phyloP scores from a whole-genome alignment of 1,140 invertebrate genomes.

The Ylistrum balloti region DNA sequence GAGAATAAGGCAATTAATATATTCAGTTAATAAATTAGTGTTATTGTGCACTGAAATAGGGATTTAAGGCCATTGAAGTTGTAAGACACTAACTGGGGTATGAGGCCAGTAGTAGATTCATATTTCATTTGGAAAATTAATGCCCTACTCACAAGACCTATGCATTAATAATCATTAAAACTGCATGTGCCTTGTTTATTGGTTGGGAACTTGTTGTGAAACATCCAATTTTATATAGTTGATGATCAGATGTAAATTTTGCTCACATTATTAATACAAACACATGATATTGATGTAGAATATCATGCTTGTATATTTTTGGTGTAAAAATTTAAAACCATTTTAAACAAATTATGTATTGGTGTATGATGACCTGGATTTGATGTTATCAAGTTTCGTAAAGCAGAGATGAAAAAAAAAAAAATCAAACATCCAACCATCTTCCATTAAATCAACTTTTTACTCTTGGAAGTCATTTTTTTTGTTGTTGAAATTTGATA shows the following conservation, averaged over 20 bases:
- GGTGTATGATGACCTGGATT: not conserved
- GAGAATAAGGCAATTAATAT: too few species aligned
- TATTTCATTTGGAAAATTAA: too few species aligned
- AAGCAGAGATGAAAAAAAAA: not conserved
- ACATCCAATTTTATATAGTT: constrained; percentile 7
- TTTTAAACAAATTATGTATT: not conserved
- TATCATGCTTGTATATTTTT: not conserved
- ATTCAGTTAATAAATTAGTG: too few species aligned
- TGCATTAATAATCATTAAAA: not conserved
- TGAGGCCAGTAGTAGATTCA: too few species aligned
- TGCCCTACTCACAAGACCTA: too few species aligned
- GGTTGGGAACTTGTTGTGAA: not conserved
- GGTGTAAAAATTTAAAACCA: not conserved
- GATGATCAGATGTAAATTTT: not conserved
- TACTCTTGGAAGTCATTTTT: too few species aligned
- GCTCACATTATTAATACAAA: not conserved
- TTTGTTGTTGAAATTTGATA: too few species aligned
- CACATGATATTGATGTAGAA: not conserved
- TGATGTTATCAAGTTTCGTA: not conserved
- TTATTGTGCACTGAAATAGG: too few species aligned
- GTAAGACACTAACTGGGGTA: too few species aligned
- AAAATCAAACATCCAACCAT: too few species aligned
- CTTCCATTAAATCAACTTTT: too few species aligned
- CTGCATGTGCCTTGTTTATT: not conserved
- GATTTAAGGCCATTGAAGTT: too few species aligned